Conservation (phyloP, 2,888 invertebrate species). For the Drosophila sordidula region DNA sequence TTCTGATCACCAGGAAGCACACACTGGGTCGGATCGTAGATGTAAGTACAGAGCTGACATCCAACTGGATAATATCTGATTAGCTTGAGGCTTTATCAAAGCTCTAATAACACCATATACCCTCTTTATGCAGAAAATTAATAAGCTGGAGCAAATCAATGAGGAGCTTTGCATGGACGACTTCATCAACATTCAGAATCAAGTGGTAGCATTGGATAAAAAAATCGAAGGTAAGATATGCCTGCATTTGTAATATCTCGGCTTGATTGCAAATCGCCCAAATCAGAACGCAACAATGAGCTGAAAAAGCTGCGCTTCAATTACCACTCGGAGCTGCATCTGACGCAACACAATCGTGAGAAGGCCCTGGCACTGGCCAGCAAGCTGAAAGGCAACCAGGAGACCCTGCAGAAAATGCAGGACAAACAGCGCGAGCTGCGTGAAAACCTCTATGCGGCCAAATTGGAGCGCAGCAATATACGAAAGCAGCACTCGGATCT, state of each 20-base stretch:
- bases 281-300: constrained; percentile 76
- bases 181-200: constrained; percentile 76
- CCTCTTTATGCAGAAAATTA: constrained; percentile 61
- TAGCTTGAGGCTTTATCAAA: too few species aligned
- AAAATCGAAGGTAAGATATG: constrained; percentile 80
- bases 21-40: constrained; percentile 53
- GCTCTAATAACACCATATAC: too few species aligned
- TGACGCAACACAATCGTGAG: constrained; percentile 78
- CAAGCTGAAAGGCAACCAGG: constrained; percentile 20
- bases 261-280: neutral
- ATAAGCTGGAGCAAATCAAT: constrained; percentile 74
- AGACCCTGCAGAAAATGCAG: constrained; percentile 21
- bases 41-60: constrained; percentile 58
- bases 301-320: constrained; percentile 63
- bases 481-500: constrained; percentile 61
- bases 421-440: constrained; percentile 31
- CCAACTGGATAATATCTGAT: too few species aligned
- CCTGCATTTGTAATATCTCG: fast-evolving
- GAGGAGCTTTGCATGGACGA: constrained; percentile 73
- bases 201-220: constrained; percentile 73
- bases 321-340: constrained; percentile 73
- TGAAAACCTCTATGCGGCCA: constrained; percentile 56
- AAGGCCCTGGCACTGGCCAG: constrained; percentile 62
- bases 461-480: constrained; percentile 61
- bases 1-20: constrained; percentile 73